Percentiles rank a stretch among this genome's conserved stretches.
phyloP scores from a whole-genome alignment of 2,888 invertebrate genomes.

The Pollenia labialis region DNA sequence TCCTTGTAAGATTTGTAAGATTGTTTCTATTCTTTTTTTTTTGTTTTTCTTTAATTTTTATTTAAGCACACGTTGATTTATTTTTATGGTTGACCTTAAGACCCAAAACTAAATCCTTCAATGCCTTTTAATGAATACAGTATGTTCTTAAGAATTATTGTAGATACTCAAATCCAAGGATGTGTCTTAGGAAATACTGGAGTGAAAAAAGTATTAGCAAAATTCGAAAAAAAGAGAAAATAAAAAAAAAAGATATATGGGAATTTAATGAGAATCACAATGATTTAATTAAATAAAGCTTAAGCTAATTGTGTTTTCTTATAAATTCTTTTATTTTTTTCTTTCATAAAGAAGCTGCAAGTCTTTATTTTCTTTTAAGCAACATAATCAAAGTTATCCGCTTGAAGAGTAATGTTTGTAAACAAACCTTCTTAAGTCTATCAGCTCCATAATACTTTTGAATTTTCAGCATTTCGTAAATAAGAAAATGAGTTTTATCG shows the following conservation, averaged over 20 bases:
- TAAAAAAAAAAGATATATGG: conserved; percentile 28
- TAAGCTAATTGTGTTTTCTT: conserved; percentile 23
- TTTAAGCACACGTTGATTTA: conserved; percentile 75
- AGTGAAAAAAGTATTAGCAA: conserved; percentile 13
- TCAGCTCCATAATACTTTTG: too few relatives aligned
- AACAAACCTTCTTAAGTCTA: too few relatives aligned
- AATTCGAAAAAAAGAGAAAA: background rate
- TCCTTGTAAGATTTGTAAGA: conserved; percentile 10
- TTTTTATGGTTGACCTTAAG: conserved; percentile 74
- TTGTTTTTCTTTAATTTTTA: conserved; percentile 69
- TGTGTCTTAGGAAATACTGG: background rate
- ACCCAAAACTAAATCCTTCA: conserved; percentile 67
- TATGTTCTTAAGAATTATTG: conserved; percentile 53
- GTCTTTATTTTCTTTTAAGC: background rate
- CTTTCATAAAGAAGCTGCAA: background rate
- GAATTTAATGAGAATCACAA: conserved; percentile 53
- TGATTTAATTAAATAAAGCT: conserved; percentile 67
- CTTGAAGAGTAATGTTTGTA: too few relatives aligned
- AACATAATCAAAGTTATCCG: background rate
- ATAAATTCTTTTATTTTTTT: background rate
- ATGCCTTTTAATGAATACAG: conserved; percentile 67
- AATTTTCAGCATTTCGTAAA: too few relatives aligned
- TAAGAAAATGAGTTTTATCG: too few relatives aligned
- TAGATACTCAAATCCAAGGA: background rate
- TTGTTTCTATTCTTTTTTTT: conserved; percentile 42